Evolutionary conservation across 2,113 vertebrate species (phyloP).

Genomic region (Misgurnus mizolepis): DNA sequence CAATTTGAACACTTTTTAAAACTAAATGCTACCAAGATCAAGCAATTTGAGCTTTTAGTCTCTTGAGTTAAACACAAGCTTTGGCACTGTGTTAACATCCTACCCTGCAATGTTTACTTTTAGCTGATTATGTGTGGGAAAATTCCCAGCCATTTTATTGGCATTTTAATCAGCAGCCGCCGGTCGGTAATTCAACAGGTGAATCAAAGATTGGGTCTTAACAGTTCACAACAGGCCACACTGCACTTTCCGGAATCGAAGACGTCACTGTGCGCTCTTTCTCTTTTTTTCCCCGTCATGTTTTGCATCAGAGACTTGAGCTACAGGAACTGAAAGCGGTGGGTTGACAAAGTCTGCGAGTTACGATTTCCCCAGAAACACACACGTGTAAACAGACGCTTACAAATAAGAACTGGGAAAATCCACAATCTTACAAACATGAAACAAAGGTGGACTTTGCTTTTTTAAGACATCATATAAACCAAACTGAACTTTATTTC

Average conservation of each 20-base stretch:
- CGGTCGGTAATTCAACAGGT: not conserved
- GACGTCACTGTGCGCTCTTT: not conserved
- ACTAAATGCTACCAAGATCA: too few relatives aligned
- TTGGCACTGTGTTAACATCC: not conserved
- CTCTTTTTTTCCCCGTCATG: not conserved
- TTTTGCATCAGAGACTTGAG: slow-evolving; percentile 26
- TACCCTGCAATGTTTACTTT: not conserved
- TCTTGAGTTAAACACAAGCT: too few relatives aligned
- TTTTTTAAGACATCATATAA: not conserved
- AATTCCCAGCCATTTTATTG: not conserved
- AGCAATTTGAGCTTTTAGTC: too few relatives aligned
- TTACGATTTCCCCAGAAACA: slow-evolving; percentile 9
- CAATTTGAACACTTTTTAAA: too few relatives aligned
- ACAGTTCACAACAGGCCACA: not conserved
- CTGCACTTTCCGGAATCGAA: not conserved
- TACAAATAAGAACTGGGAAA: slow-evolving; percentile 42
- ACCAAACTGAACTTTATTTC: not conserved
- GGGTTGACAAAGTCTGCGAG: slow-evolving; percentile 5
- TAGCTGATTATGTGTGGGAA: not conserved
- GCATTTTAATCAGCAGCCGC: not conserved
- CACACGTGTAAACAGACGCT: slow-evolving; percentile 27
- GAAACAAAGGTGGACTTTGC: not conserved
- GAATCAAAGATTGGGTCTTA: not conserved
- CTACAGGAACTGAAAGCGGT: slow-evolving; percentile 54
- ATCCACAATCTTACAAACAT: slow-evolving; percentile 16